Conservation (phyloP, 1,140 invertebrate species). For the Ips typographus region DNA sequence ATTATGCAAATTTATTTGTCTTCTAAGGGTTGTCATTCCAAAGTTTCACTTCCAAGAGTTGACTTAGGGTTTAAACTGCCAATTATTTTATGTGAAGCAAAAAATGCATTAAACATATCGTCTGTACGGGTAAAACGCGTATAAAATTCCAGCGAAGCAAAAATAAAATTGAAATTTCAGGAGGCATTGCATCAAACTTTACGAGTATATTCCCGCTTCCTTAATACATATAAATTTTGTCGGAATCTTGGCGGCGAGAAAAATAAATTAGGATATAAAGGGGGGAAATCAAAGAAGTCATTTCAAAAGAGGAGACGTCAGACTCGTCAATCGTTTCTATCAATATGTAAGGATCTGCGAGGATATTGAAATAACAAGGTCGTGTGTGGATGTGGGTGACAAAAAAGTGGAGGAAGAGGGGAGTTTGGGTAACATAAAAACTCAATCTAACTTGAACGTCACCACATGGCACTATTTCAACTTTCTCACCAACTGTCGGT, state of each 20-base stretch:
- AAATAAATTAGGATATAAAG: constrained; percentile 30
- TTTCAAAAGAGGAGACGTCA: constrained; percentile 28
- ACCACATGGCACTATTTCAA: constrained; percentile 44
- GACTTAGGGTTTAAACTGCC: too few relatives aligned
- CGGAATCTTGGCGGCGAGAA: constrained; percentile 18
- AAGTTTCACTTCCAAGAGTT: too few relatives aligned
- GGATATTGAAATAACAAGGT: constrained; percentile 43
- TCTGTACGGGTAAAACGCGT: not conserved
- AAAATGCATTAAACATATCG: constrained; percentile 4
- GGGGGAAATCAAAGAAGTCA: constrained; percentile 25
- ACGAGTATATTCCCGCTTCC: constrained; percentile 15
- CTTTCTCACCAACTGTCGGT: constrained; percentile 38
- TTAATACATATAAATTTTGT: constrained; percentile 24
- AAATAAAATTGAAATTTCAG: constrained; percentile 16
- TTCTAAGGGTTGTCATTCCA: too few relatives aligned
- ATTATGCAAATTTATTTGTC: too few relatives aligned
- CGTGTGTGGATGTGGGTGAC: not conserved
- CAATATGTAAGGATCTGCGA: constrained; percentile 42
- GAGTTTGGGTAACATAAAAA: constrained; percentile 42
- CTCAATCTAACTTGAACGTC: constrained; percentile 42
- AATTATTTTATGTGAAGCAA: not conserved
- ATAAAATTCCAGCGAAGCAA: constrained; percentile 9
- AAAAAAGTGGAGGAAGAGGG: not conserved
- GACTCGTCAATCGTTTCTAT: constrained; percentile 39
- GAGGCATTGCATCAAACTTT: constrained; percentile 14